These are phyloP conservation scores for Misgurnus anguillicaudatus DNA, from an alignment of 2,113 vertebrate genomes.

Conservation along the genomic window DNA sequence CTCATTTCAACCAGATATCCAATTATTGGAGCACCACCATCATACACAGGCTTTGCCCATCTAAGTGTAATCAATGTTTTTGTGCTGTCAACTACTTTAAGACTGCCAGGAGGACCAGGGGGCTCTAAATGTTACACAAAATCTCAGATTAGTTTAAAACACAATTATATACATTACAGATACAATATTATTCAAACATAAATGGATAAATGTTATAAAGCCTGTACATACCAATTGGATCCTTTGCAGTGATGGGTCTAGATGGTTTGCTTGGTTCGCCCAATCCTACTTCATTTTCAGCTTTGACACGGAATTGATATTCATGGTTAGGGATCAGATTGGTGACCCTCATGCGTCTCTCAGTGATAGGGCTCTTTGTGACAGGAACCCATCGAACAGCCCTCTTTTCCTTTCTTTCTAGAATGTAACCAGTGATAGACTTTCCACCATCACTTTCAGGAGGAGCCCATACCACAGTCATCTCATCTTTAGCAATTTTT, in stretches of 20 bases:
- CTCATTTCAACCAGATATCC: conserved; percentile 91
- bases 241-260: conserved; percentile 91
- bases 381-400: conserved; percentile 90
- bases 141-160: background rate
- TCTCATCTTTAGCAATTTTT: conserved; percentile 95
- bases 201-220: background rate
- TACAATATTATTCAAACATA: background rate
- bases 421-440: conserved; percentile 95
- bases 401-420: conserved; percentile 95
- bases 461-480: conserved; percentile 98
- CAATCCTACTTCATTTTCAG: conserved; percentile 95
- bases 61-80: conserved; percentile 87
- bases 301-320: conserved; percentile 98
- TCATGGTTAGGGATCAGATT: conserved; percentile 94
- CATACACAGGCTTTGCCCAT: conserved; percentile 94
- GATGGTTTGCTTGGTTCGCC: conserved; percentile 96
- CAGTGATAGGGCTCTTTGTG: conserved; percentile 91
- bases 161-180: conserved; percentile 19
- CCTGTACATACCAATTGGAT: conserved; percentile 87
- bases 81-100: conserved; percentile 94
- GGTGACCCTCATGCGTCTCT: conserved; percentile 92
- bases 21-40: conserved; percentile 94
- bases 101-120: conserved; percentile 89
- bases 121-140: conserved; percentile 79
- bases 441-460: conserved; percentile 97